phyloP scores from a whole-genome alignment of 2,888 invertebrate species.

The Alsophila aescularia region DNA sequence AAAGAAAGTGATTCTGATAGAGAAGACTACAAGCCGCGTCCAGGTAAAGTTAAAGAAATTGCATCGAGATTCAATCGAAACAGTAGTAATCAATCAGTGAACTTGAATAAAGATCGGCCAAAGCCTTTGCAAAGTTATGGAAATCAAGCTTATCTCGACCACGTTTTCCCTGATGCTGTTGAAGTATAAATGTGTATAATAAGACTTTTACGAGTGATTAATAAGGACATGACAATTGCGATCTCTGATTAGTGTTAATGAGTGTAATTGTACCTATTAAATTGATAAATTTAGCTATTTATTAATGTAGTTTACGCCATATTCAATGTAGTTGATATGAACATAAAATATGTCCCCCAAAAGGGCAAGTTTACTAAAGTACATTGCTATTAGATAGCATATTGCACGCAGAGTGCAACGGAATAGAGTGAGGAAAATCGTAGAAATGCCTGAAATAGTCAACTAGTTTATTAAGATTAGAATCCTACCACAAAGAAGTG shows the following conservation, averaged over 20 bases:
- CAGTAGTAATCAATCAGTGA: slow-evolving; percentile 56
- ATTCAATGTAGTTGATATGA: slow-evolving; percentile 31
- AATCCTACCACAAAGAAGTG: slow-evolving; percentile 5
- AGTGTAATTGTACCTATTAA: slow-evolving; percentile 23
- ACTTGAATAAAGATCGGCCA: slow-evolving; percentile 75
- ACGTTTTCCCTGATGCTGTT: slow-evolving; percentile 84
- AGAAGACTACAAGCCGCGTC: slow-evolving; percentile 62
- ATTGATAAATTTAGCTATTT: slow-evolving; percentile 28
- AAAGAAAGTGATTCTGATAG: slow-evolving; percentile 20
- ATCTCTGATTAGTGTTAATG: slow-evolving; percentile 44
- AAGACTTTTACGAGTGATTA: slow-evolving; percentile 25
- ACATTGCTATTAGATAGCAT: slow-evolving; percentile 36
- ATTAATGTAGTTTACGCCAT: slow-evolving; percentile 38
- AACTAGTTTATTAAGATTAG: slow-evolving; percentile 28
- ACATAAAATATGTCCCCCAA: slow-evolving; percentile 5
- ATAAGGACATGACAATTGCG: slow-evolving; percentile 39
- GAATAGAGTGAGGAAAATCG: slow-evolving; percentile 24
- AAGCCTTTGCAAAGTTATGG: slow-evolving; percentile 85
- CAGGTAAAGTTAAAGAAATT: slow-evolving; percentile 77
- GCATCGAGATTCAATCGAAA: slow-evolving; percentile 74
- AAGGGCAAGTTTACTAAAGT: slow-evolving; percentile 22
- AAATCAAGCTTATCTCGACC: slow-evolving; percentile 85
- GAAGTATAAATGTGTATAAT: slow-evolving; percentile 61
- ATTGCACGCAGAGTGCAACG: slow-evolving; percentile 29
- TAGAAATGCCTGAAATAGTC: slow-evolving; percentile 34